Percentiles rank a stretch among this genome's conserved stretches.
Evolutionary conservation across 2,888 invertebrate genomes (phyloP).

Genomic region (Ophion obscuratus): DNA sequence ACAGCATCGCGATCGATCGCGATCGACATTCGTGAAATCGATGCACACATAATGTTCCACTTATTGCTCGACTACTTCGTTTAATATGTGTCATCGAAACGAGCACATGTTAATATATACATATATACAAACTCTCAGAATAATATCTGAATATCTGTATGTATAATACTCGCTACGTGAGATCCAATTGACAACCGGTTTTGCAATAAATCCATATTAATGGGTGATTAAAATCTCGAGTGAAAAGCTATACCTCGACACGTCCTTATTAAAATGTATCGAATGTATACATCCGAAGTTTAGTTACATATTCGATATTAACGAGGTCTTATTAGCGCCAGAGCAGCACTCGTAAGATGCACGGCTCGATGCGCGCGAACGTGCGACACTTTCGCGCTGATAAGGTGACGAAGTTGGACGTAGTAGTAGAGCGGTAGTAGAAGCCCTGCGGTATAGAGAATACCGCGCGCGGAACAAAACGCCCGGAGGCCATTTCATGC

Average conservation of each 20-base stretch:
- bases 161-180: constrained; percentile 29
- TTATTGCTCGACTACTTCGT: background rate
- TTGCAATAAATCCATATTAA: constrained; percentile 65
- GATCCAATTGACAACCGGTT: constrained; percentile 41
- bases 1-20: constrained; percentile 1
- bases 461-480: constrained; percentile 18
- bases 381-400: constrained; percentile 47
- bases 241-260: constrained; percentile 55
- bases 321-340: constrained; percentile 45
- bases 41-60: constrained; percentile 8
- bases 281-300: constrained; percentile 30
- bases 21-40: constrained; percentile 25
- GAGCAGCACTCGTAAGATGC: constrained; percentile 30
- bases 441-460: background rate
- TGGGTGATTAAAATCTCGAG: constrained; percentile 62
- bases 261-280: constrained; percentile 63
- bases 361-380: constrained; percentile 11
- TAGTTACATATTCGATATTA: constrained; percentile 43
- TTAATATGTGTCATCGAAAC: background rate
- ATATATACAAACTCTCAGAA: background rate
- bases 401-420: constrained; percentile 60
- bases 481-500: constrained; percentile 25
- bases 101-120: background rate
- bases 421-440: background rate
- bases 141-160: background rate